phyloP scores from a whole-genome alignment of 2,888 invertebrate genomes.

The Brassicogethes aeneus region DNA sequence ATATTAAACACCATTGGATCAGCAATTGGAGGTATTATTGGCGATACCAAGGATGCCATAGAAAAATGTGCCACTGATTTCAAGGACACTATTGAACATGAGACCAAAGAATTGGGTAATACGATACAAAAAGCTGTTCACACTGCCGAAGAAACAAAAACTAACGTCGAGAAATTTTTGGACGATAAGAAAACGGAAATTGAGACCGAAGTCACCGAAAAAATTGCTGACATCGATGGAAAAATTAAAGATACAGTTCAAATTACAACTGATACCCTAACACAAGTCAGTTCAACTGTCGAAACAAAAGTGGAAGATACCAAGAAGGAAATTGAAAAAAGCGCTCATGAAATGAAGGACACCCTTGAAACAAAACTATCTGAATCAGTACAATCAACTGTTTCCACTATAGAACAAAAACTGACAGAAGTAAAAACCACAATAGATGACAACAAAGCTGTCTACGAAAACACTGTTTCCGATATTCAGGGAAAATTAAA shows the following conservation, averaged over 20 bases:
- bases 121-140: neutral
- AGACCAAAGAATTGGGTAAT: neutral
- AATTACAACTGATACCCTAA: neutral
- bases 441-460: too few relatives aligned
- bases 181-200: neutral
- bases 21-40: neutral
- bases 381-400: too few relatives aligned
- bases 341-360: neutral
- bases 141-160: neutral
- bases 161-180: neutral
- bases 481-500: too few relatives aligned
- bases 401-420: too few relatives aligned
- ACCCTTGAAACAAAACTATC: neutral
- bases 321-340: conserved; percentile 1
- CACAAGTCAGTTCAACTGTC: neutral
- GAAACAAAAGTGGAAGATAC: neutral
- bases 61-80: neutral
- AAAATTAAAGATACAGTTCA: neutral
- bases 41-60: too few relatives aligned
- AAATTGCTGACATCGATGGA: neutral
- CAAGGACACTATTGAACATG: neutral
- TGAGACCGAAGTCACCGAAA: neutral
- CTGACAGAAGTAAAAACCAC: too few relatives aligned
- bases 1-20: neutral
- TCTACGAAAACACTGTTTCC: too few relatives aligned